Percentiles rank a stretch among this genome's conserved stretches.
Evolutionary conservation across 30 jellyfish, hydroid and myxozoan genomes (phyloP).

Genomic region (Cassiopea xamachana): DNA sequence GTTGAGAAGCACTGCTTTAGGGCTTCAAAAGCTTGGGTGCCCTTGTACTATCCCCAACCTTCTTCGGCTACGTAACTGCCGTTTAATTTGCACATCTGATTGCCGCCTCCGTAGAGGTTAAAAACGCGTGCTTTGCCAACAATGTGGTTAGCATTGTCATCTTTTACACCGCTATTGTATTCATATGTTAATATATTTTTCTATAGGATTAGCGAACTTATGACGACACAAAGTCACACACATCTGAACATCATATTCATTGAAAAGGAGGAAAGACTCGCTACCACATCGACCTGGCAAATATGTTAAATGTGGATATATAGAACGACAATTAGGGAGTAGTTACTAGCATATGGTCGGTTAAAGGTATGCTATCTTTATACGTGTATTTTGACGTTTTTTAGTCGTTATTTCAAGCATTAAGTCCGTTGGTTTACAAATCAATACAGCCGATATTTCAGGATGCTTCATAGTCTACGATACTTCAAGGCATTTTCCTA

Average conservation of each 20-base stretch:
- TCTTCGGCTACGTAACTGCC: too few species aligned
- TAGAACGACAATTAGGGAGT: neutral
- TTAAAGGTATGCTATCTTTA: too few species aligned
- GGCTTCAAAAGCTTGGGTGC: too few species aligned
- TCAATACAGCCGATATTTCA: too few species aligned
- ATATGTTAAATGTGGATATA: neutral
- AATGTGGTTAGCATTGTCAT: neutral
- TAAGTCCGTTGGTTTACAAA: too few species aligned
- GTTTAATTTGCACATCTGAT: neutral
- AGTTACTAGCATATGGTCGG: too few species aligned
- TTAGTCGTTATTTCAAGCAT: too few species aligned
- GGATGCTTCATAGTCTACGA: too few species aligned
- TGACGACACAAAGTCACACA: slow-evolving; percentile 10
- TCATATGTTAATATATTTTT: neutral
- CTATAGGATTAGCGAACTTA: neutral
- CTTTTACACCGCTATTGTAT: neutral
- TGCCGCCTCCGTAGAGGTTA: neutral
- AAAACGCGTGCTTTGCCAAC: neutral
- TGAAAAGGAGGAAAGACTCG: neutral
- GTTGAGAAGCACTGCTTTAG: too few species aligned
- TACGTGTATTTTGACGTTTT: too few species aligned
- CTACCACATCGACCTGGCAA: neutral
- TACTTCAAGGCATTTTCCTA: too few species aligned
- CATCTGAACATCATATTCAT: neutral
- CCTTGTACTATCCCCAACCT: too few species aligned